Base-by-base conservation (phyloP, 2,888 invertebrate species). In the Rhagophthalmus giganteus region DNA sequence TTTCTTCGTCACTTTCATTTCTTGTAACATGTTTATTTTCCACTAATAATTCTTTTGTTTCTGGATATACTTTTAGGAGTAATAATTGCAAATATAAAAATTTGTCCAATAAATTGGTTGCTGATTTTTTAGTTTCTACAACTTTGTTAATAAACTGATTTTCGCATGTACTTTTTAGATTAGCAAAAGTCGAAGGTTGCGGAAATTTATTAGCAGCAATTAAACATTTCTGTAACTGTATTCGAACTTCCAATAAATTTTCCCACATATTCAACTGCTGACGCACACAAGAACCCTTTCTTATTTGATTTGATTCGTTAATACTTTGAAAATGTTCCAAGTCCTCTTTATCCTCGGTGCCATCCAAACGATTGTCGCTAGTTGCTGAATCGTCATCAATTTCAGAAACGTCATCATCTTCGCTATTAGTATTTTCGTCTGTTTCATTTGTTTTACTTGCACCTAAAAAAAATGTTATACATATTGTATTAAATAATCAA, bases 221-320 rank as follows among this genome's bases (percentile, higher is more conserved):
- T 39, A 94, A 71, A 63, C 88, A 82, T 70, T 93, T 90, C 71
- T 96, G 95, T 13, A 94, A 73, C 67, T 90, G 88, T 62, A 96
- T 95, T 58, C 96, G 81, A 69, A 87, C 80, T 75, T 96, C 94
- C 13, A 96, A 71, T 2, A 96, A 71, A 44, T 81, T 84, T 70
- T 96, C 95, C 92, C 93, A 96, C 1, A 93, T 68, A 26, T 80
- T 76, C 15, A 89, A 70, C 68, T 90, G 88, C 63, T 84, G 87
- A 65, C 83, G 79, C 0, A 89, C 85, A 66, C 84, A 81, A 8
- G 77, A 72, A 1, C 87, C 88, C 68, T 86, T 87, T 60, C 83
- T 81, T 0, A 83, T 76, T 66, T 84, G 82, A 48, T 77, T 78
- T 0, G 79, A 76, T 1, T 78, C 55, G 65, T 83, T 79, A n/a